Conservation (phyloP, 2,113 vertebrate species). For the Pollimyrus isidori region DNA sequence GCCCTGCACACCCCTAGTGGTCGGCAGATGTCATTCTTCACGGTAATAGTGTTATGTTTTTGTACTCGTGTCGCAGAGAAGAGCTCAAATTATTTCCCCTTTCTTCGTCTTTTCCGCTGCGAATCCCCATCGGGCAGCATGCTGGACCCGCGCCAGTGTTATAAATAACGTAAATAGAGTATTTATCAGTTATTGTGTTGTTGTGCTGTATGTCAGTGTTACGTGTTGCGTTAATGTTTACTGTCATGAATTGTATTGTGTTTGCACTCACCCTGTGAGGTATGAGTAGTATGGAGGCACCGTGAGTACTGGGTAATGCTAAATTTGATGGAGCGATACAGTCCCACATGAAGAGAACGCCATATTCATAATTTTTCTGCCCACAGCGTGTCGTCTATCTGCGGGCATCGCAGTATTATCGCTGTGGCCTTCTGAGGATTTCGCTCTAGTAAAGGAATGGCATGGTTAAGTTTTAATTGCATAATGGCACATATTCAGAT, state of each 20-base stretch:
- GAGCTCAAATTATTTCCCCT: neutral
- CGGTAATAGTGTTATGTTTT: neutral
- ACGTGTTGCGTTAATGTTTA: neutral
- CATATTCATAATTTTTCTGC: neutral
- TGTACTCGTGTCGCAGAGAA: neutral
- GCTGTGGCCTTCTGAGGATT: neutral
- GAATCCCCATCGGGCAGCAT: neutral
- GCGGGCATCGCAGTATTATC: neutral
- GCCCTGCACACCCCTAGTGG: neutral
- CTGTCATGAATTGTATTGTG: neutral
- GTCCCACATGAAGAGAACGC: neutral
- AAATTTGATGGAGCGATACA: neutral
- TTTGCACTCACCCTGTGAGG: neutral
- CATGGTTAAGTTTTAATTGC: neutral
- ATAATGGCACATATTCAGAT: neutral
- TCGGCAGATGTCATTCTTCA: neutral
- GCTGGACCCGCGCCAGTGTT: neutral
- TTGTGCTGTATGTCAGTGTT: neutral
- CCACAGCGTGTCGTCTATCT: neutral
- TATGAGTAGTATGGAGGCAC: neutral
- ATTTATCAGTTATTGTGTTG: neutral
- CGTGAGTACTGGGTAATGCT: too few relatives aligned
- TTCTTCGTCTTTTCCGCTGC: neutral
- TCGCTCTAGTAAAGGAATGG: neutral
- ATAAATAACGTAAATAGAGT: neutral